Evolutionary conservation across 2,888 invertebrate genomes (phyloP), one percentile per base, ranked within the genome.

Genomic region (Coelopa pilipes): DNA sequence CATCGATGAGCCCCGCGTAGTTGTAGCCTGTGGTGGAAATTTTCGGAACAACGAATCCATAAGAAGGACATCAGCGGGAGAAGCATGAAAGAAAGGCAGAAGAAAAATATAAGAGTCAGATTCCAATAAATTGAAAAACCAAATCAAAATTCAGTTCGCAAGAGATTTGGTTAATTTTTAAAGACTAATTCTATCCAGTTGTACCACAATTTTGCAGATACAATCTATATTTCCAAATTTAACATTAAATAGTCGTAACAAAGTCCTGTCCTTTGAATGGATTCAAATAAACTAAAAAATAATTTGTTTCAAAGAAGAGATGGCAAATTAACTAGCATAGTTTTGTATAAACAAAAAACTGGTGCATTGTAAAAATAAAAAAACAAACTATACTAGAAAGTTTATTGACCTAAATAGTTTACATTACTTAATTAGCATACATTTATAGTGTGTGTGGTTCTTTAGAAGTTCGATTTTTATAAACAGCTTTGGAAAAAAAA

Each of bases 1-100:
- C 87, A 76, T 88, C 88, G 79, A 88, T 84, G 80, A 87, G 80
- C 70, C 86, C 85, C 72, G 84, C 80, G 80, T 85, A 86, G 76
- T 86, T 86, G 71, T 83, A 84, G 77, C 82, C 85, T 86, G 55
- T 49, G 63, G 2, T 34, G 34, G 7, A 34, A 34, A 34, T 34
- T 4, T 4, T 34, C 7, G 34, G 34, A 34, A 34, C 4, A 7
- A 34, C 34, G 34, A 34, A 34, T 34, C 34, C 34, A 34, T 4
- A 34, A 4, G 2, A 34, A 34, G 34, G 17, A 49, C 46, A 47
- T 65, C 10, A 49, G 4, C 47, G 49, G 19, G 11, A 66, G 49
- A 45, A 49, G 49, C 17, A 66, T 49, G 19, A 46, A 65, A 47
- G 12, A 55, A 4, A 55, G n/a, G 55, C 9, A 55, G 55, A 55